Percentiles rank a stretch among this genome's conserved stretches.
Evolutionary conservation across 2,113 vertebrate genomes (phyloP).

Genomic region (Leptobrachium ailaonicum): DNA sequence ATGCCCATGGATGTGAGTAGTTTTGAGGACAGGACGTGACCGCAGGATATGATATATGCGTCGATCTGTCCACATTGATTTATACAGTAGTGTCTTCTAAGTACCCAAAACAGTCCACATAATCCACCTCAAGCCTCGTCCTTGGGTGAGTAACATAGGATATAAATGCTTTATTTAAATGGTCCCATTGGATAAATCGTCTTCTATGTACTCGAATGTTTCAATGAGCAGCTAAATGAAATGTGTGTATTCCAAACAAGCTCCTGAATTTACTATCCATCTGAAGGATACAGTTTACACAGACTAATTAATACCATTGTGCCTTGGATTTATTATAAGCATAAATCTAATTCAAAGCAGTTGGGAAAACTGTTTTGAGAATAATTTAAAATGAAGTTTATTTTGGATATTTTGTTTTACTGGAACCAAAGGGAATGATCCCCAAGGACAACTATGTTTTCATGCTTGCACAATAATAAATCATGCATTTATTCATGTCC

Average conservation of each 20-base stretch:
- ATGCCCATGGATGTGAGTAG: too few relatives aligned
- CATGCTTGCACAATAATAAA: constrained; percentile 16
- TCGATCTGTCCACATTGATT: too few relatives aligned
- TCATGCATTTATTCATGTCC: constrained; percentile 17
- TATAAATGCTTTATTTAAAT: background rate
- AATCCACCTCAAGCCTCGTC: too few relatives aligned
- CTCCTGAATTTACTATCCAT: constrained; percentile 16
- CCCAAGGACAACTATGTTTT: constrained; percentile 9
- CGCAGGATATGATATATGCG: too few relatives aligned
- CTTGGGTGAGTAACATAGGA: too few relatives aligned
- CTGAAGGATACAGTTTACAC: constrained; percentile 6
- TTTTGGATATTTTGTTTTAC: constrained; percentile 26
- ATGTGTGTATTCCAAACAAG: constrained; percentile 4
- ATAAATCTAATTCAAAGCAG: constrained; percentile 31
- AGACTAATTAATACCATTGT: constrained; percentile 29
- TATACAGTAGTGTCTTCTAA: too few relatives aligned
- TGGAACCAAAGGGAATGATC: background rate
- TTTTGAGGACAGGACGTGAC: too few relatives aligned
- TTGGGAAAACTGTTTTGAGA: constrained; percentile 21
- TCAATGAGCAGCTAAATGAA: constrained; percentile 4
- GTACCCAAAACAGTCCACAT: too few relatives aligned
- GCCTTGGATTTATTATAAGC: constrained; percentile 17
- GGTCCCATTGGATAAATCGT: background rate
- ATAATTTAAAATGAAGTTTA: constrained; percentile 29
- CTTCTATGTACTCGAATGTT: background rate